Base-by-base conservation (phyloP, 1,140 invertebrate genomes). In the Onthophagus taurus region DNA sequence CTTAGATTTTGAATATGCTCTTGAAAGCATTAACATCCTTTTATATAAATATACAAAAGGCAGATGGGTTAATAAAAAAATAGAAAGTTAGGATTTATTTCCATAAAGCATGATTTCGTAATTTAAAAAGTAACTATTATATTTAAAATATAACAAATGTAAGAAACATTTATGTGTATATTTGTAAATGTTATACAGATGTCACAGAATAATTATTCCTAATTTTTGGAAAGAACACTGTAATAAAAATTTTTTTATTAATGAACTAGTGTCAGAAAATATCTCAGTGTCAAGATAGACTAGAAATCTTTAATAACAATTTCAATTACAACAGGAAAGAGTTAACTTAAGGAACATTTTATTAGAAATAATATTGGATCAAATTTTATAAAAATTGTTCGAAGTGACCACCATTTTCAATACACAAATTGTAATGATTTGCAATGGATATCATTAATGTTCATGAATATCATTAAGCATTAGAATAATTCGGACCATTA, bases 261-360 rank as follows among this genome's bases (percentile, higher is more conserved):
- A 26, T 26, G n/a, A 26, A 26, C 24, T 26, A 26, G 24, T 26
- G 24, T 26, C 24, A 6, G 24, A n/a, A 26, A 26, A 26, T 6
- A 7, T 26, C 24, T 6, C 24, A n/a, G 24, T 26, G 24, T 26
- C 24, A 26, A n/a, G n/a, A n/a, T n/a, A n/a, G n/a, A n/a, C n/a
- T n/a, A n/a, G n/a, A n/a, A n/a, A n/a, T n/a, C 31, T 34, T 34
- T 34, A 34, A 34, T 11, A 14, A 34, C 31, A 14, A 34, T 34
- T 13, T 34, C 31, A 34, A 34, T 11, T 34, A 34, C 8, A 34
- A 14, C 31, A 34, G 31, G 8, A 34, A 14, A 34, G 14, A 34
- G 31, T 34, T 34, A 34, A 34, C 6, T 14, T 34, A 34, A 34
- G 31, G 31, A 34, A 34, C 14, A 34, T 34, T 34, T 34, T 34